Base-by-base conservation (phyloP, 2,797 vertebrate species). In the Pseudocheirus occidentalis region DNA sequence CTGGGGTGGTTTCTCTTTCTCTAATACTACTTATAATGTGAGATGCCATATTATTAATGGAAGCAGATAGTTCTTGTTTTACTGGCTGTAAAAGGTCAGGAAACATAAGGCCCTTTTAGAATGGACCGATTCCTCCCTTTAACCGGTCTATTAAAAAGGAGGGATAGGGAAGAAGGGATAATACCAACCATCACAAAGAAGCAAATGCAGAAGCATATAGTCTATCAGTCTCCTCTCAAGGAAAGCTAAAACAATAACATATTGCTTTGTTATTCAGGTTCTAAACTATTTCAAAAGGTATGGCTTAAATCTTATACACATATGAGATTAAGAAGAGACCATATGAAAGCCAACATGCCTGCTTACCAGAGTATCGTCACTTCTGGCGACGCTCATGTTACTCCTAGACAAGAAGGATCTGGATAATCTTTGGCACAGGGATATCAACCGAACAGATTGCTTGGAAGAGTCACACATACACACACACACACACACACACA, bases 381-480 rank as follows among this genome's bases (percentile, higher is more conserved):
- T 99, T 96, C 99, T 99, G 18, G 99, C 99, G 3, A 99, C 99
- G 46, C 99, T 99, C 95, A 99, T 99, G 98, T 99, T 99, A 99
- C 99, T 99, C 95, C 99, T 99, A 98, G 99, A 99, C 98, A 99
- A 98, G 98, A 99, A 99, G 55, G 99, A 99, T 98, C 99, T 99
- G 93, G 99, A 99, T 97, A 99, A 99, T 98, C 99, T 99, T 99
- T 99, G 99, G 98, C 99, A 99, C 98, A 99, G 98, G 95, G 99
- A 99, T 99, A 99, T 99, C 97, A 99, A 99, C 90, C 99, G 99
- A 95, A 99, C 99, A 0, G 99, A 99, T 99, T 99, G 99, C 99
- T 99, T 99, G 50, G 97, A 96, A 98, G 95, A 98, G n/a, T 59
- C 34, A 56, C 34, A 56, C n/a, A n/a, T n/a, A n/a, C n/a, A n/a